phyloP scores from a whole-genome alignment of 2,113 vertebrate genomes.

The Myotis davidii region DNA sequence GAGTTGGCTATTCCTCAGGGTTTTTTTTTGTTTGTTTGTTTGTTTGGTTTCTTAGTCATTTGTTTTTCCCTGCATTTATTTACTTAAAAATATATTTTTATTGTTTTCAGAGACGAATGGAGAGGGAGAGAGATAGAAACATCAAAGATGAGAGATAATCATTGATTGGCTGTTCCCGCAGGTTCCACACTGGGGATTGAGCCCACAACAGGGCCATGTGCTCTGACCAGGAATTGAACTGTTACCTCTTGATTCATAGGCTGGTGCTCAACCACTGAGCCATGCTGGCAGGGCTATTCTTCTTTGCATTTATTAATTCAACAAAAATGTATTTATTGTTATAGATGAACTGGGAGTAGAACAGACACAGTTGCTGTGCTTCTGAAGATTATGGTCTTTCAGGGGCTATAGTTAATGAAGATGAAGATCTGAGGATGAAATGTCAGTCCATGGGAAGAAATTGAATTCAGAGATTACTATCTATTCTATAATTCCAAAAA shows the following conservation, averaged over 20 bases:
- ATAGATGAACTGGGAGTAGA: neutral
- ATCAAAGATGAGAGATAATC: too few relatives aligned
- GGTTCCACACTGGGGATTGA: too few relatives aligned
- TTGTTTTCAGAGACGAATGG: too few relatives aligned
- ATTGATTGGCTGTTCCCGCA: too few relatives aligned
- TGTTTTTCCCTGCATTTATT: neutral
- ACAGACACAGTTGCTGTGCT: neutral
- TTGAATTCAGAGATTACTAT: neutral
- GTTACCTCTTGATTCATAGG: too few relatives aligned
- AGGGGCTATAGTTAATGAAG: neutral
- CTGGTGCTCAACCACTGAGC: too few relatives aligned
- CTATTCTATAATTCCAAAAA: neutral
- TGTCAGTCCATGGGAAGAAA: neutral
- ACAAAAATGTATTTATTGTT: neutral
- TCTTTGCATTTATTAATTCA: neutral
- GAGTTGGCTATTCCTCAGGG: neutral
- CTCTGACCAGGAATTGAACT: too few relatives aligned
- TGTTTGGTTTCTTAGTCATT: neutral
- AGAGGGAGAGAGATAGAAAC: too few relatives aligned
- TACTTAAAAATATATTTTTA: neutral
- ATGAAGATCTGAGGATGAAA: neutral
- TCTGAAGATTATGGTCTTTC: neutral
- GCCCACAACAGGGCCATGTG: too few relatives aligned
- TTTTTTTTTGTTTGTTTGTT: neutral
- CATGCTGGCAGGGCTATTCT: neutral